Evolutionary conservation across 2,888 invertebrate species (phyloP), one percentile per base, ranked within the genome.

Genomic region (Stomorhina lunata): DNA sequence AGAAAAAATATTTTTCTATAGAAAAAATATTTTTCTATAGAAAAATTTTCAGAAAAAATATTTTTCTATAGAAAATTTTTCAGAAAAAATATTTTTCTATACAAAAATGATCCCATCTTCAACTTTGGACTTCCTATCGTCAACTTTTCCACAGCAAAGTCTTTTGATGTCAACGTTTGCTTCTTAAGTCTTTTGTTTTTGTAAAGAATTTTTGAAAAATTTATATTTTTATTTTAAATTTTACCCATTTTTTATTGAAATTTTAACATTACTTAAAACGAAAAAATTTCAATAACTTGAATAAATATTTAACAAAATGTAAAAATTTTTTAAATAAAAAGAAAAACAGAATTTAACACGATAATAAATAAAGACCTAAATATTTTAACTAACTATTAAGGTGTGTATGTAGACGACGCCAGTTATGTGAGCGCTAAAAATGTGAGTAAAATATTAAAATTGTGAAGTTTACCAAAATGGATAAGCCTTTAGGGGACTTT

Each of bases 291-390:
- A 25, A 48, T 4, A 48, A 48, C 2, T 5, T 48, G n/a, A n/a
- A n/a, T n/a, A n/a, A n/a, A n/a, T n/a, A n/a, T n/a, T 48, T 25
- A 48, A 25, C 48, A 25, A 45, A 45, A 45, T 10, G 22, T n/a
- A 20, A 45, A 48, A 48, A 48, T 12, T 7, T 25, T 48, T n/a
- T 45, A 45, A 15, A 17, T 37, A 37, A 17, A 43, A 17, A 43
- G 2, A 43, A 7, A 6, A 1, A 7, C 9, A 43, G 17, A 48
- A 25, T 48, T 57, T 37, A 59, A 37, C n/a, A 59, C 22, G n/a
- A n/a, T n/a, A 37, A 55, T 17, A 20, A 57, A 59, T 22, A n/a
- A n/a, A 45, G 45, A 59, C 59, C 59, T 59, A 59, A 9, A 37
- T 37, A n/a, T n/a, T n/a, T n/a, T n/a, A n/a, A n/a, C n/a, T 17